A percentile compares a stretch with the other conserved stretches of the same genome.
Conservation (phyloP, 2,888 invertebrate species). For the Yponomeuta sedellus region DNA sequence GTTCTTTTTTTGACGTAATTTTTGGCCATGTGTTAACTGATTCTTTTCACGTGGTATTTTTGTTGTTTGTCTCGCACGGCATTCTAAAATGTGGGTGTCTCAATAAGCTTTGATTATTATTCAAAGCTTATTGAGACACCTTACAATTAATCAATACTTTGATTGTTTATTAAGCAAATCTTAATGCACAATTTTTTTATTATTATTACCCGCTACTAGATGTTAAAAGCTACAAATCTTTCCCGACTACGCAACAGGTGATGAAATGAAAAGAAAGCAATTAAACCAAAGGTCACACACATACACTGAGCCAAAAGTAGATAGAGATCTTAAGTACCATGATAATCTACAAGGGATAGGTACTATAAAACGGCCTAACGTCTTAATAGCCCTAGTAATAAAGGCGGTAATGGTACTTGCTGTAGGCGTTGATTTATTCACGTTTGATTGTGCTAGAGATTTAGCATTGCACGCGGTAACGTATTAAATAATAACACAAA, state of each 20-base stretch:
- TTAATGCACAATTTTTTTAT: no score
- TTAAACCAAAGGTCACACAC: background rate
- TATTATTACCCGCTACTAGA: conserved; percentile 16
- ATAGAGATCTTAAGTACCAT: background rate
- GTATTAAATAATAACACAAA: no score
- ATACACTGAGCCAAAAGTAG: background rate
- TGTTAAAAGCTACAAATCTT: background rate
- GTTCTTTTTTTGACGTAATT: no score
- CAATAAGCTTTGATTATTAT: no score
- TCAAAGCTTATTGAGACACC: no score
- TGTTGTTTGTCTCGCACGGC: no score
- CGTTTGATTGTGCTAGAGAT: background rate
- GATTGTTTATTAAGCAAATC: background rate
- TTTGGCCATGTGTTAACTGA: no score
- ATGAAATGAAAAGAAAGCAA: background rate
- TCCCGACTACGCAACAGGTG: background rate
- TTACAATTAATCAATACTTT: no score
- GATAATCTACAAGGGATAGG: background rate
- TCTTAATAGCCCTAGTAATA: background rate
- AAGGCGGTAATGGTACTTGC: background rate
- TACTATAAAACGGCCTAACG: background rate
- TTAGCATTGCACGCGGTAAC: no score
- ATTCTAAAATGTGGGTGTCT: no score
- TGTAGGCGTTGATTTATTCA: background rate
- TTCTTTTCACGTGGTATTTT: no score